phyloP scores from a whole-genome alignment of 2,797 vertebrate genomes.

The Pseudotriccus pelzelni region DNA sequence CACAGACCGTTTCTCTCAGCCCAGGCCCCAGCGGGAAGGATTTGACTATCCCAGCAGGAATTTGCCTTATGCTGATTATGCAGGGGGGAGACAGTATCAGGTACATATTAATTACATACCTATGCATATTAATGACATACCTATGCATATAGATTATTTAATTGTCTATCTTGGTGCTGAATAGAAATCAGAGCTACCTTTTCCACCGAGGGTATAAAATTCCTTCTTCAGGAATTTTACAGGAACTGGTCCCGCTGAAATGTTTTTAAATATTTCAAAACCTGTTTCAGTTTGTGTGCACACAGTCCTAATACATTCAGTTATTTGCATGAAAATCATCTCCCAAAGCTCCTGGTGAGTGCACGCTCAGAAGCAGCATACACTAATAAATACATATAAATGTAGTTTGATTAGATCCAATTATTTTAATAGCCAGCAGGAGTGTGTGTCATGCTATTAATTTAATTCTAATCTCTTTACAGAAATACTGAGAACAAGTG shows the following conservation, averaged over 20 bases:
- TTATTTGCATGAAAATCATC: neutral
- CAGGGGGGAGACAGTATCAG: neutral
- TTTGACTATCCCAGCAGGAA: neutral
- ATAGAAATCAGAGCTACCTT: neutral
- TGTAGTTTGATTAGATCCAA: neutral
- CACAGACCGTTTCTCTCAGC: neutral
- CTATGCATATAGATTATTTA: neutral
- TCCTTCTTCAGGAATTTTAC: neutral
- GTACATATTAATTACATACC: neutral
- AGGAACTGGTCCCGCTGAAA: neutral
- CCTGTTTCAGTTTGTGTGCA: neutral
- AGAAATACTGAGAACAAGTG: neutral
- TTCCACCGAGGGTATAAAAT: neutral
- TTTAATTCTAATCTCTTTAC: constrained; percentile 9
- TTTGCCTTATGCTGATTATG: neutral
- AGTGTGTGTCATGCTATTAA: neutral
- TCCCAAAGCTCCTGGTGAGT: neutral
- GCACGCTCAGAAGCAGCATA: neutral
- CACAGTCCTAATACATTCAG: neutral
- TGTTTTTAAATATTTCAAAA: neutral
- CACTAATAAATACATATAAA: neutral
- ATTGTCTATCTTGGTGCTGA: neutral
- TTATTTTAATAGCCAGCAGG: neutral
- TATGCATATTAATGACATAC: neutral
- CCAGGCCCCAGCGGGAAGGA: accelerated